Evolutionary conservation across 1,140 invertebrate genomes (phyloP), one percentile per base, ranked within the genome.

Genomic region (Zaprionus lachaisei): DNA sequence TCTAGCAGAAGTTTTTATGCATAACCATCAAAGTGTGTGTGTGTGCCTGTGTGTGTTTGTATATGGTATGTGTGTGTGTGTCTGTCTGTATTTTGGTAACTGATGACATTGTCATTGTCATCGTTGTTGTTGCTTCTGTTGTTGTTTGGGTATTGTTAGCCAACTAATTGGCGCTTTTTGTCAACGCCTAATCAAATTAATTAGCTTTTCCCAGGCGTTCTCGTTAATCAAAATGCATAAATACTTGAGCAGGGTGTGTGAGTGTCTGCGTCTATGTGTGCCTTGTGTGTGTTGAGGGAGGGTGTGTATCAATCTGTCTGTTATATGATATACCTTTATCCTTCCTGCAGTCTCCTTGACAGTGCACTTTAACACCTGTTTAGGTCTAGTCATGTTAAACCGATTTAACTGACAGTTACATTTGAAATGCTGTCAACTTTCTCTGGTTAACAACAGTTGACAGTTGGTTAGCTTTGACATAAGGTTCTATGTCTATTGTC

Each of bases 151-250:
- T 69, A 65, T 77, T 72, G 76, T 76, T 73, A 54, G 61, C 65
- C 28, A 75, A 73, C 75, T 73, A 77, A 77, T 73, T 79, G 64
- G 66, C 51, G 54, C 62, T 77, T 62, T 62, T 73, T 86, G 79
- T 86, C 72, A 47, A 49, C 71, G 57, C 54, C 70, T 87, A 79
- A 83, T 76, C 74, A 81, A 80, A 72, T 72, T 81, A 72, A 69
- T 79, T 75, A 79, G 72, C 73, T 47, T 47, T 47, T 47, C 71
- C 54, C 63, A 56, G 15, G 70, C 58, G 75, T 56, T 71, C 68
- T 55, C 64, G 67, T 77, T 77, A 73, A 77, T 77, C 58, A 77
- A 54, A 68, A 41, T 68, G 69, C 75, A 77, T 73, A 73, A 67
- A 67, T 77, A 63, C 72, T 72, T 67, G 34, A 72, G n/a, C 37